Evolutionary conservation across 2,797 vertebrate genomes (phyloP).

Genomic region (Apodemus agrarius): DNA sequence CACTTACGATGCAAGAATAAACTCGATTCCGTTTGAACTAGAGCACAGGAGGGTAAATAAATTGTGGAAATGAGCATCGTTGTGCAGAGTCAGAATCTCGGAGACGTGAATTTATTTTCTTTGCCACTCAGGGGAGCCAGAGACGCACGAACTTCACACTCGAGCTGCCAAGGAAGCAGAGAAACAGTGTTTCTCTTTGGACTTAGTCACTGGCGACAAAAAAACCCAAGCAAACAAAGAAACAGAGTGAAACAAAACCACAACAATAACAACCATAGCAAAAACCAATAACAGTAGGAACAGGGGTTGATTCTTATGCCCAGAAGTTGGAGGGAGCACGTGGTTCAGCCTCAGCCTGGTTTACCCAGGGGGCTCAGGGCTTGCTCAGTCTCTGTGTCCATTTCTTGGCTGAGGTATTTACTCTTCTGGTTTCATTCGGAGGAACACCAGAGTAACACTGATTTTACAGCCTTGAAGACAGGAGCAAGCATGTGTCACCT

Average conservation of each 20-base stretch:
- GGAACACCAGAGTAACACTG: background rate
- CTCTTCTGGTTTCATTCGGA: background rate
- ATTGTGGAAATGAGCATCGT: background rate
- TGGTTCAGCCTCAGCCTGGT: background rate
- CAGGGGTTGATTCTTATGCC: background rate
- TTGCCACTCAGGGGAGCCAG: constrained; percentile 83
- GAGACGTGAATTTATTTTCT: constrained; percentile 68
- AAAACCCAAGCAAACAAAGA: background rate
- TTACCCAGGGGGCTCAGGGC: background rate
- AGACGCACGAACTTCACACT: constrained; percentile 66
- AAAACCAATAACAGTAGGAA: background rate
- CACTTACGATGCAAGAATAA: background rate
- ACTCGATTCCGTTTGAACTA: background rate
- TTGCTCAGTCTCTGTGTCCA: background rate
- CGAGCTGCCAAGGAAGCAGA: constrained; percentile 2
- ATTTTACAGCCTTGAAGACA: background rate
- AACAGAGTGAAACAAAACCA: background rate
- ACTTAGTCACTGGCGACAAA: background rate
- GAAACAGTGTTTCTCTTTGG: background rate
- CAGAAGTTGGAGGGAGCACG: background rate
- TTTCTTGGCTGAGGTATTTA: background rate
- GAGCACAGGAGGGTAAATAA: background rate
- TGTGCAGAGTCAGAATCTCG: background rate
- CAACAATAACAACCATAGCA: background rate
- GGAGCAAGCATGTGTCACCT: background rate